These are phyloP conservation scores for Anarhynchus alexandrinus DNA, from an alignment of 2,113 vertebrate genomes.

Conservation along the genomic window DNA sequence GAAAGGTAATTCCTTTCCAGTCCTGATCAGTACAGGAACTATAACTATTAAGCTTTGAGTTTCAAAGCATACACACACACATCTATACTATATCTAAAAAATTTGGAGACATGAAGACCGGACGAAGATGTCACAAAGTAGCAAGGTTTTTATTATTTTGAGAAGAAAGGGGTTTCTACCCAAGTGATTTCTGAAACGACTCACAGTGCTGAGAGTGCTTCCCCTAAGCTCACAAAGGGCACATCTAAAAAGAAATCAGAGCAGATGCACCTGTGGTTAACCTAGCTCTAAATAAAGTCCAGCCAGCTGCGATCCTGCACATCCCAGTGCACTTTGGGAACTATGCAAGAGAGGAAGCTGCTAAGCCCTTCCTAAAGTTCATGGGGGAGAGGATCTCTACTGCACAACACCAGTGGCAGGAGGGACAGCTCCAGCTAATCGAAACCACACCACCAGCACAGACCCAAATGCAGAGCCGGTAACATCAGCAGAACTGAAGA, in stretches of 20 bases:
- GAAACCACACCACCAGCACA: not conserved
- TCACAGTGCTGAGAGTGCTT: not conserved
- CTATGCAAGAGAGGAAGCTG: slow-evolving; percentile 16
- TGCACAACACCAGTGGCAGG: not conserved
- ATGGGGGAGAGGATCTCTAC: not conserved
- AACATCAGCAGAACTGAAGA: not conserved
- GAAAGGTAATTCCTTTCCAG: not conserved
- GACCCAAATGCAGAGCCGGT: not conserved
- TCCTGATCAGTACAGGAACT: not conserved
- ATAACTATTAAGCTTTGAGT: not conserved
- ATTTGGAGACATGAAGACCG: not conserved
- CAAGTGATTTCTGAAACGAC: not conserved
- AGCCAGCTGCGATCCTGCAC: not conserved
- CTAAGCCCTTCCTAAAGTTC: slow-evolving; percentile 5
- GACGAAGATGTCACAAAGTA: not conserved
- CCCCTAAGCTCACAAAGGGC: not conserved
- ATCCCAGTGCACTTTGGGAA: not conserved
- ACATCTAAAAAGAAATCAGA: slow-evolving; percentile 8
- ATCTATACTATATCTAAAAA: not conserved
- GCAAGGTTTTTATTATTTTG: not conserved
- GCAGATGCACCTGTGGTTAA: slow-evolving; percentile 23
- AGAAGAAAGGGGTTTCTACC: not conserved
- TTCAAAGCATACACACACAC: not conserved
- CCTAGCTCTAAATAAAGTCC: slow-evolving; percentile 15
- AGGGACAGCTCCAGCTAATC: not conserved